These are phyloP conservation scores for Ctenicera cuprea DNA, from an alignment of 2,888 invertebrate genomes.

Conservation along the genomic window DNA sequence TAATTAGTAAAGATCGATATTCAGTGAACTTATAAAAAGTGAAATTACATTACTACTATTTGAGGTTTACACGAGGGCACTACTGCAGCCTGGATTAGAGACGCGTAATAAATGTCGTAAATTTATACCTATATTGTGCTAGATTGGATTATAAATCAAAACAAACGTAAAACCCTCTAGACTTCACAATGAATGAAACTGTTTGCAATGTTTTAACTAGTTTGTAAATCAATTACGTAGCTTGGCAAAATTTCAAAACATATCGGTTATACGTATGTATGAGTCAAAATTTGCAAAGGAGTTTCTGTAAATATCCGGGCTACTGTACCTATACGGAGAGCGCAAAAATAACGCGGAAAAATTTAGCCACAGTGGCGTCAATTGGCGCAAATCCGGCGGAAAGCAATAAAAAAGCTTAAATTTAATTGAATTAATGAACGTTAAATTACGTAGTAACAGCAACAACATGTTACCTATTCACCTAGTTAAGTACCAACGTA, in stretches of 20 bases:
- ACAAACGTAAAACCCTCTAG: not conserved
- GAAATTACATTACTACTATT: no score
- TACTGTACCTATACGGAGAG: not conserved
- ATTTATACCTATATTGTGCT: no score
- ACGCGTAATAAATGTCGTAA: no score
- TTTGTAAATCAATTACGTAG: conserved; percentile 6
- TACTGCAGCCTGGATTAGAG: no score
- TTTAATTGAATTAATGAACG: not conserved
- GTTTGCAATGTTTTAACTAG: not conserved
- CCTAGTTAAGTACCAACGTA: not conserved
- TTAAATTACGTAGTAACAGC: not conserved
- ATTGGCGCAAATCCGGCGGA: conserved; percentile 2
- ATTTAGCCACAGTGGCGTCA: not conserved
- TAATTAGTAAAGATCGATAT: no score
- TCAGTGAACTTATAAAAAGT: no score
- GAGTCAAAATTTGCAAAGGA: not conserved
- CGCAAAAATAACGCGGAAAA: not conserved
- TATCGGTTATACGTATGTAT: not conserved
- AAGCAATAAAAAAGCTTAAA: not conserved
- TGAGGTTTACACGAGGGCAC: no score
- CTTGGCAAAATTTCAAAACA: conserved; percentile 13
- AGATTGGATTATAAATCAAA: no score
- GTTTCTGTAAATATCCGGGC: conserved; percentile 2
- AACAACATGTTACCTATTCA: not conserved
- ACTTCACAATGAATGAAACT: conserved; percentile 1